Base-by-base conservation (phyloP, 1,140 invertebrate genomes). In the Maniola jurtina region DNA sequence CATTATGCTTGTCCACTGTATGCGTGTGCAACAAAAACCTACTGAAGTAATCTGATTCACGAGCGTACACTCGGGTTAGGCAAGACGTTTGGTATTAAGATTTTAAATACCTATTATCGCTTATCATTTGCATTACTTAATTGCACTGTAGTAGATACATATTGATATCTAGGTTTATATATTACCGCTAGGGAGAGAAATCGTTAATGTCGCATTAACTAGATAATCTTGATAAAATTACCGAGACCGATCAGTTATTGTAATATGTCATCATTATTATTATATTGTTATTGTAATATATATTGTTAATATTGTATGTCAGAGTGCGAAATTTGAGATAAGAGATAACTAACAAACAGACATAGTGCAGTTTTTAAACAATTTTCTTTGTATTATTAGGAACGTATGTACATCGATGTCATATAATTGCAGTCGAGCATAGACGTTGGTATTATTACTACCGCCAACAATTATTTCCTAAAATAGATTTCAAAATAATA, bases 31-130 rank as follows among this genome's bases (percentile, higher is more conserved):
- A 67, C 65, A 67, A 59, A 67, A 61, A 36, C 52, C 71, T 61
- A 73, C 69, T 70, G 56, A 74, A 71, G 79, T 81, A 84, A 84
- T 86, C 81, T 84, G 81, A 88, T 88, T 86, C 83, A 89, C 83
- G 79, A 75, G 57, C 55, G 45, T 62, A 64, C 47, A 60, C 42
- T 66, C 64, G 45, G 55, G 48, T 59, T 68, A 63, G 48, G 48
- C 65, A 67, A 62, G 60, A 25, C 52, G 60, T 67, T 67, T 61
- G 59, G 16, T 13, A 57, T 57, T 60, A 33, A 60, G 4, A 60
- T 60, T 47, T 47, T 47, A 60, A 60, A 60, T 60, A 47, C 35
- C 45, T 48, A 14, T 60, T 60, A 60, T 60, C 58, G 40, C 58
- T 47, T 48, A 45, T 48, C 58, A 60, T 38, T 55, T 35, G 52